A percentile compares a stretch with the other conserved stretches of the same genome.
Conservation (phyloP, 35 echinoderm and acorn worm genomes). For the Lytechinus pictus region DNA sequence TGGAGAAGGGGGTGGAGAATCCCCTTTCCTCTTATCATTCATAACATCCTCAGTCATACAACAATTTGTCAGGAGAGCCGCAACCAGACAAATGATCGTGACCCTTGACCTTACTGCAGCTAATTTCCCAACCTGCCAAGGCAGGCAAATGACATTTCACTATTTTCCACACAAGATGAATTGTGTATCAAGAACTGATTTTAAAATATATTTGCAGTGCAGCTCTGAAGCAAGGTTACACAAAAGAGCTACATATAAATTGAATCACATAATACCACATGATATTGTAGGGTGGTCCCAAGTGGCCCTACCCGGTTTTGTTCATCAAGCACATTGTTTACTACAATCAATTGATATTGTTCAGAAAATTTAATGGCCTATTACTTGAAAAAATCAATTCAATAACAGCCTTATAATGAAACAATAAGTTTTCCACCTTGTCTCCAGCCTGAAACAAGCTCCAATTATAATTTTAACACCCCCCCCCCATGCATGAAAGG, state of each 20-base stretch:
- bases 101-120: constrained; percentile 8
- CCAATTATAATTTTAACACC: not conserved
- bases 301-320: too few relatives aligned
- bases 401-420: not conserved
- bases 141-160: not conserved
- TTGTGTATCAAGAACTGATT: too few relatives aligned
- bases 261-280: too few relatives aligned
- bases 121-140: not conserved
- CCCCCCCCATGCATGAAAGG: not conserved
- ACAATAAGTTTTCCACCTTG: not conserved
- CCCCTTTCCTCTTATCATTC: not conserved
- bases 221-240: not conserved
- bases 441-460: not conserved
- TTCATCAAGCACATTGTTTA: too few relatives aligned
- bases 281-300: too few relatives aligned
- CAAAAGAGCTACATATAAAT: too few relatives aligned
- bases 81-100: not conserved
- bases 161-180: not conserved
- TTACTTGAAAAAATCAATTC: too few relatives aligned
- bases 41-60: not conserved
- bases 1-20: not conserved
- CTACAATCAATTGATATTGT: too few relatives aligned
- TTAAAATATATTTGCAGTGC: not conserved
- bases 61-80: constrained; percentile 7
- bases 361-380: too few relatives aligned